Base-by-base conservation (phyloP, 2,797 vertebrate species). In the Gallirallus australis region DNA sequence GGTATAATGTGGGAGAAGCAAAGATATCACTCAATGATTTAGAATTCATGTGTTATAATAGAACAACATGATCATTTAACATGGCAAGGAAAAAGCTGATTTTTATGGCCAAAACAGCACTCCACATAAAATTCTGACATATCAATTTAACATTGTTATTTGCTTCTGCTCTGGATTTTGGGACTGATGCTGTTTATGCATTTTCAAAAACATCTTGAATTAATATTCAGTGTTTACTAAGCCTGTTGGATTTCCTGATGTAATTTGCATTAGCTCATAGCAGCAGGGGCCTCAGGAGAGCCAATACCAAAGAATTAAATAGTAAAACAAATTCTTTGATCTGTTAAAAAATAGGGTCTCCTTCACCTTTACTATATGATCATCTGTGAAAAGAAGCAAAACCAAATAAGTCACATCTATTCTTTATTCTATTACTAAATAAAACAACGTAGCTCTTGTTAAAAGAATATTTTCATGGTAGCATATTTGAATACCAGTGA, bases 211-310 rank as follows among this genome's bases (percentile, higher is more conserved):
- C 77, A 64, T 95, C 54, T 95, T 93, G 87, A 90, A 94, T 96
- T 97, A 92, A 95, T 92, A 92, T 96, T 96, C 90, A 82, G 37
- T 84, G 65, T 96, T 93, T 95, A 82, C 90, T 66, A 95, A 96
- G 60, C 81, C 70, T 13, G 5, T 89, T 96, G 82, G 93, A 95
- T 95, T 95, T 92, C 56, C 82, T 94, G 81, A 70, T 71, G 42
- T 48, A 89, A 95, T 97, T 97, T 96, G 87, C 95, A 94, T 97
- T 88, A 68, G 59, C 82, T 95, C 82, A 84, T 64, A 89, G 71
- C 92, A 95, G 80, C 79, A 82, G 63, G 24, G 72, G 85, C 86
- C 85, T 86, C 89, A 5, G 35, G 95, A 96, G 66, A 92, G 54
- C 40, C 65, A 89, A 81, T 69, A 94, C 78, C 72, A 91, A 90